Evolutionary conservation across 2,113 vertebrate species (phyloP).

Genomic region (Ploceus nigricollis): DNA sequence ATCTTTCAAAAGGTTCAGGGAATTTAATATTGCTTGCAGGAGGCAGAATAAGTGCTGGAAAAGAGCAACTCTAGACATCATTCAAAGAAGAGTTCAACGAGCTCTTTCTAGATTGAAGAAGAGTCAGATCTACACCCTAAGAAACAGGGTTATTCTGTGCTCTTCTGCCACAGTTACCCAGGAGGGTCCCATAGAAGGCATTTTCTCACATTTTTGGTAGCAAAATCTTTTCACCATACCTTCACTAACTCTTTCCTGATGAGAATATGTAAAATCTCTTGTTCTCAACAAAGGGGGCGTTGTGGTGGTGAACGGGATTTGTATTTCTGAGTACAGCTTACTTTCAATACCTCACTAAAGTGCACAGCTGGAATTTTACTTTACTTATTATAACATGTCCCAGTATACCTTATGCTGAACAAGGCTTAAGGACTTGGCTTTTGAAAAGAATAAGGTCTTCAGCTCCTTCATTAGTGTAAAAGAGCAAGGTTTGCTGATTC

Average conservation of each 20-base stretch:
- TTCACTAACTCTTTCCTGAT: neutral
- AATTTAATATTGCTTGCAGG: neutral
- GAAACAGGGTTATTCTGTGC: neutral
- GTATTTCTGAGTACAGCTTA: neutral
- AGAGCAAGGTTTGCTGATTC: neutral
- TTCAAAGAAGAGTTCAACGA: neutral
- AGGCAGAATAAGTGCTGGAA: accelerated
- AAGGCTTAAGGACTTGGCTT: neutral
- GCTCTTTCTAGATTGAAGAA: neutral
- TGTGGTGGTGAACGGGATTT: neutral
- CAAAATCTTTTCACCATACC: neutral
- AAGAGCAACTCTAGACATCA: neutral
- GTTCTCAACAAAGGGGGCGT: accelerated
- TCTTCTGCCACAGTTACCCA: neutral
- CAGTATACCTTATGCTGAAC: neutral
- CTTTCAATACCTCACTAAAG: neutral
- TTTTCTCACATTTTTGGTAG: neutral
- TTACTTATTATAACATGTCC: neutral
- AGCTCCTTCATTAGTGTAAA: neutral
- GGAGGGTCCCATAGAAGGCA: neutral
- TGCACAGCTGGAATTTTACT: neutral
- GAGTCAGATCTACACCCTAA: neutral
- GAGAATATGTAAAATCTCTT: neutral
- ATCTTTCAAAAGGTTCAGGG: neutral
- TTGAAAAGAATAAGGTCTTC: neutral